These are phyloP conservation scores for chimpanzee (Pan troglodytes) DNA, from an alignment of 2,113 vertebrate genomes.

Conservation along the genomic window DNA sequence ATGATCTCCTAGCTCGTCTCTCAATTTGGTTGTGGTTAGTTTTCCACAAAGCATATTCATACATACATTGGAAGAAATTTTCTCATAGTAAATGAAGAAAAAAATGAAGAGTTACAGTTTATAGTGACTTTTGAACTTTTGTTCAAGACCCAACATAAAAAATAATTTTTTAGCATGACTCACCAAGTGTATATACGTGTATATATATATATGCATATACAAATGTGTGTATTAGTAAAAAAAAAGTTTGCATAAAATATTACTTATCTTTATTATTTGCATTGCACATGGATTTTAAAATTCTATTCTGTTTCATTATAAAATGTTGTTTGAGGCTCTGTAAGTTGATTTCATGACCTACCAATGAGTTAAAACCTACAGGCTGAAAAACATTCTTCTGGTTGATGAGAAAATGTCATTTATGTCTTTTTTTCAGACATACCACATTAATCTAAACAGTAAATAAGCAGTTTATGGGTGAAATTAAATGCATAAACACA, in stretches of 20 bases:
- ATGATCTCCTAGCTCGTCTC: background rate
- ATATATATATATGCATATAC: too few species aligned
- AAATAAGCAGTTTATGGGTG: background rate
- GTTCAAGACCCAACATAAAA: background rate
- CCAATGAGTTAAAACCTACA: background rate
- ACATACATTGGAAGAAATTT: background rate
- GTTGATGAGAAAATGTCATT: background rate
- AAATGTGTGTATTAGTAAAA: background rate
- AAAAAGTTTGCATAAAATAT: background rate
- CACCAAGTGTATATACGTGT: background rate
- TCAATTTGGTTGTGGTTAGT: background rate
- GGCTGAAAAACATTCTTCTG: background rate
- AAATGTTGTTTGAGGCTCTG: background rate
- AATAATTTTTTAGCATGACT: background rate
- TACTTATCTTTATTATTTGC: background rate
- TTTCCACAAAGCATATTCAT: background rate
- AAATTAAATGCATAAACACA: background rate
- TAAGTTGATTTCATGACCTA: constrained; percentile 11
- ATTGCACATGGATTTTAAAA: background rate
- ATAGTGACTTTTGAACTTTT: background rate
- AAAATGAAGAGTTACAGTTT: background rate
- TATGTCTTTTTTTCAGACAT: background rate
- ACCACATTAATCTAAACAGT: background rate
- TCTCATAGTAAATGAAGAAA: background rate
- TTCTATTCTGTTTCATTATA: background rate